These are phyloP conservation scores for Speoplatyrhinus poulsoni DNA, from an alignment of 2,113 vertebrate genomes.

Conservation along the genomic window DNA sequence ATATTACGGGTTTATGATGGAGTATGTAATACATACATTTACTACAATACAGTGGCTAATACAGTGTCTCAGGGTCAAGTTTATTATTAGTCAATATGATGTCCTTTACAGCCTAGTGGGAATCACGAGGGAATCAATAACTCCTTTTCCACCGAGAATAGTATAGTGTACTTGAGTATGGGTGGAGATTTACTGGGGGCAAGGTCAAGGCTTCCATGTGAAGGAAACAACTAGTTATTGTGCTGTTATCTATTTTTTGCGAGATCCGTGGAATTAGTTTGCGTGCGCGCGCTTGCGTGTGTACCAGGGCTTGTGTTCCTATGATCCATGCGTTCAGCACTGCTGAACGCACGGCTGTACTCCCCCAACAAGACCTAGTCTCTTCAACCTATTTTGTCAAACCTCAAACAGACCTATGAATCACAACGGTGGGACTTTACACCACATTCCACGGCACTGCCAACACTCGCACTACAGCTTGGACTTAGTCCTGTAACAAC, in stretches of 20 bases:
- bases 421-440: not conserved
- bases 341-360: not conserved
- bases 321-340: not conserved
- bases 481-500: conserved; percentile 8
- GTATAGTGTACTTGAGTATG: conserved; percentile 25
- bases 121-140: too few species aligned
- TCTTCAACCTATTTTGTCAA: conserved; percentile 4
- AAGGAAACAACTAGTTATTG: conserved; percentile 56
- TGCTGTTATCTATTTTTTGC: conserved; percentile 57
- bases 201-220: conserved; percentile 65
- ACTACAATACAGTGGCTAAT: too few species aligned
- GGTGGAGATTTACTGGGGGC: conserved; percentile 44
- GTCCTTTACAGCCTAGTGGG: too few species aligned
- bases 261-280: conserved; percentile 42
- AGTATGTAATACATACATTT: too few species aligned
- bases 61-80: too few species aligned
- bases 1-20: too few species aligned
- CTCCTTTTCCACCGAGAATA: not conserved
- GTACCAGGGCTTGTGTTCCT: conserved; percentile 1
- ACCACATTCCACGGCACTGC: not conserved
- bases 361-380: not conserved
- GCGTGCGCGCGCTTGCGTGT: conserved; percentile 6
- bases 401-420: conserved; percentile 2
- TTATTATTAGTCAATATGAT: too few species aligned
- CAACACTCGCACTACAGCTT: conserved; percentile 6